phyloP scores from a whole-genome alignment of 2,888 invertebrate species.

The Aphodius sticticus region DNA sequence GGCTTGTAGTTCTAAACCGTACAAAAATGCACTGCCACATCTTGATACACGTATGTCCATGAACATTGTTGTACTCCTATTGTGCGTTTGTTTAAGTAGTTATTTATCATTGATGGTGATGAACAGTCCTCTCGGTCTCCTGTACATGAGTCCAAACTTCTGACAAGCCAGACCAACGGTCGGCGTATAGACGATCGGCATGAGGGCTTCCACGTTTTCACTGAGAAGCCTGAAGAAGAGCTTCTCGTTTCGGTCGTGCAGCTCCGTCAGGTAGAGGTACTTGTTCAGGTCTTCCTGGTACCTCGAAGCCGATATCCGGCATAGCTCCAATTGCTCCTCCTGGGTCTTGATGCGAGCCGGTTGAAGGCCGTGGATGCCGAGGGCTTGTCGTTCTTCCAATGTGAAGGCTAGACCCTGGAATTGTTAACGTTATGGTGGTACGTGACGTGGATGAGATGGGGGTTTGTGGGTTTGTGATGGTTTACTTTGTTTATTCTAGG shows the following conservation, averaged over 20 bases:
- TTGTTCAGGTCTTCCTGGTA: conserved; percentile 94
- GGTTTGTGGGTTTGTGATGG: conserved; percentile 18
- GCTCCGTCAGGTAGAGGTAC: conserved; percentile 93
- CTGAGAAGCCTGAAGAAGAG: conserved; percentile 92
- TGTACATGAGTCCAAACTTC: conserved; percentile 93
- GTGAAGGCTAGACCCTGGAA: conserved; percentile 93
- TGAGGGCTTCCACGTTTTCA: conserved; percentile 91
- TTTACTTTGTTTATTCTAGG: conserved; percentile 88
- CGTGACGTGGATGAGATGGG: not conserved
- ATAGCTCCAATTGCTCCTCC: conserved; percentile 91
- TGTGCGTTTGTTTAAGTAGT: too few species aligned
- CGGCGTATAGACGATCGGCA: conserved; percentile 98
- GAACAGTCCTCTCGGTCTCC: conserved; percentile 94
- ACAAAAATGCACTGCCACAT: too few species aligned
- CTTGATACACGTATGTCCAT: too few species aligned
- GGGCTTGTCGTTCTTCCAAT: conserved; percentile 90
- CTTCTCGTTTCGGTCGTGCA: conserved; percentile 96
- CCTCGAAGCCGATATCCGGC: conserved; percentile 88
- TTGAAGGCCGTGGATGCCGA: conserved; percentile 96
- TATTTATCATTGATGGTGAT: conserved; percentile 96
- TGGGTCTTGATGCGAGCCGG: conserved; percentile 95
- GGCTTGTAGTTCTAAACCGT: too few species aligned
- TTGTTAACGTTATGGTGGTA: not conserved
- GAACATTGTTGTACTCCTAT: too few species aligned
- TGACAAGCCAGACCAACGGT: conserved; percentile 98